phyloP scores from a whole-genome alignment of 2,797 vertebrate species.

The Otolemur crassicaudatus region DNA sequence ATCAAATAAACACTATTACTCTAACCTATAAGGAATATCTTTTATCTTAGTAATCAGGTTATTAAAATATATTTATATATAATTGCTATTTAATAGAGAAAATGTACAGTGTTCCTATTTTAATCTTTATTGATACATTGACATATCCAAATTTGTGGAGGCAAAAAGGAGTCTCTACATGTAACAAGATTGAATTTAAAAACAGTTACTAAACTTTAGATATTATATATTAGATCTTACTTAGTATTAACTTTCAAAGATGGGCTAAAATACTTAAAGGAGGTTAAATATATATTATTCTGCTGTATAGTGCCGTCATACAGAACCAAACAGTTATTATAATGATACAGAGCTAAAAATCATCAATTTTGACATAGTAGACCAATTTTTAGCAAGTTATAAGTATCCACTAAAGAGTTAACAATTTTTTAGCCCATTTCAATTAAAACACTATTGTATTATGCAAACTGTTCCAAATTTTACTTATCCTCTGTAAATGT shows the following conservation, averaged over 20 bases:
- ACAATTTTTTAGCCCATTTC: slow-evolving; percentile 33
- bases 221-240: not conserved
- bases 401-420: not conserved
- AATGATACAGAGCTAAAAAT: slow-evolving; percentile 49
- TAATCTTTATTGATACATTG: not conserved
- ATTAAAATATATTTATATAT: not conserved
- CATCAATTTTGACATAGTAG: slow-evolving; percentile 46
- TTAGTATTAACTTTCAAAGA: not conserved
- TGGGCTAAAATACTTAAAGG: not conserved
- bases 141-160: not conserved
- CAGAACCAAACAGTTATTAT: not conserved
- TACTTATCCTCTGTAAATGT: slow-evolving; percentile 3
- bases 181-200: not conserved
- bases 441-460: not conserved
- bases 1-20: not conserved
- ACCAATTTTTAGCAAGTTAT: slow-evolving; percentile 43
- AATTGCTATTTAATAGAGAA: not conserved
- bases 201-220: not conserved
- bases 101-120: not conserved
- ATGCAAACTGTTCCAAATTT: not conserved
- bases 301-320: not conserved
- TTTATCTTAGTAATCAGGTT: not conserved
- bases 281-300: not conserved
- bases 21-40: not conserved
- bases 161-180: not conserved